These are phyloP conservation scores for Stenodera caucasica DNA, from an alignment of 2,888 invertebrate genomes.

Conservation along the genomic window DNA sequence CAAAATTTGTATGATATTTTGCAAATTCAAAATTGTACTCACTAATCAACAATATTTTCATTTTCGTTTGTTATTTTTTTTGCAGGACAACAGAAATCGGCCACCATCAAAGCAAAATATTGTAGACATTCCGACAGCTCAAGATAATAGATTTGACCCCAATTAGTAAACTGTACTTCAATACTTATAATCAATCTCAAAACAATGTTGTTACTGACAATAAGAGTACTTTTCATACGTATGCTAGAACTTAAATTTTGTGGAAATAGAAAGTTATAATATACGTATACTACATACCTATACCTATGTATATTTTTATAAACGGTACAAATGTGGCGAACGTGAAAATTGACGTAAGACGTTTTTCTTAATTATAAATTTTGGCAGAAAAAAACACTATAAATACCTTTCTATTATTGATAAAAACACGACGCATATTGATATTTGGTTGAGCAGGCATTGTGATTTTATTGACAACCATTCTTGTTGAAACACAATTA, in stretches of 20 bases:
- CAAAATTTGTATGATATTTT: too few species aligned
- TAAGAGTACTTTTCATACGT: too few species aligned
- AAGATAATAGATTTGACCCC: conserved; percentile 7
- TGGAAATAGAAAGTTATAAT: too few species aligned
- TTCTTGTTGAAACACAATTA: conserved; percentile 33
- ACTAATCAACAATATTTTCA: too few species aligned
- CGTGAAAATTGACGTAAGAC: background rate
- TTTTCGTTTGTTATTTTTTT: background rate
- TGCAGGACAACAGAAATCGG: background rate
- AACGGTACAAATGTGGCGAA: conserved; percentile 4
- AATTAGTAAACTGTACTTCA: conserved; percentile 8
- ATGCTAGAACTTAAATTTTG: too few species aligned
- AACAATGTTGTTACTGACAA: background rate
- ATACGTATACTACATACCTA: background rate
- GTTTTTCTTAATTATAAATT: background rate
- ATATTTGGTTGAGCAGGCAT: conserved; percentile 49
- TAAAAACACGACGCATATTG: conserved; percentile 48
- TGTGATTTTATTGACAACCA: conserved; percentile 53
- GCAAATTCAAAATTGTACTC: too few species aligned
- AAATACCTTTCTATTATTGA: conserved; percentile 48
- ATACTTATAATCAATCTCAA: background rate
- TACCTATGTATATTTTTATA: background rate
- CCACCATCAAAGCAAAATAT: background rate
- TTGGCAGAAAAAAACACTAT: conserved; percentile 7
- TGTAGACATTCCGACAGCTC: background rate